Evolutionary conservation across 2,888 invertebrate genomes (phyloP).

Genomic region (Noctua janthe): DNA sequence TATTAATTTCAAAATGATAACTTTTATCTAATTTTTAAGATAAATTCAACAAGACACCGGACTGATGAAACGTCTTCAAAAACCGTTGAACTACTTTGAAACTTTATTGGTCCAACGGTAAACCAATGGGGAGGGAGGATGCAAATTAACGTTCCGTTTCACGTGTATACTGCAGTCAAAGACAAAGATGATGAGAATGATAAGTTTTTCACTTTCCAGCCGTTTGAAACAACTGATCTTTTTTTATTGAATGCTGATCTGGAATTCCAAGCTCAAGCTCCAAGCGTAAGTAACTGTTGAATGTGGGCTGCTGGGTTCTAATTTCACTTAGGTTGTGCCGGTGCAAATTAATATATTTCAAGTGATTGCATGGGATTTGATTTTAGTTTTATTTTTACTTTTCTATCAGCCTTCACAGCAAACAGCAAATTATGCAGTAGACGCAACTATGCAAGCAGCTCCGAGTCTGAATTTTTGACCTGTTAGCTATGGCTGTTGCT

Average conservation of each 20-base stretch:
- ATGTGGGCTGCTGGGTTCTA: not conserved
- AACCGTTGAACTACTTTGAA: slow-evolving; percentile 86
- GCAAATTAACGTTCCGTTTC: slow-evolving; percentile 70
- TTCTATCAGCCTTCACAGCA: not conserved
- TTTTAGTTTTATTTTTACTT: not conserved
- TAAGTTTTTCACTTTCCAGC: not conserved
- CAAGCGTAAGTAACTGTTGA: not conserved
- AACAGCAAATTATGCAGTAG: not conserved
- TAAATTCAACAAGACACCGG: slow-evolving; percentile 84
- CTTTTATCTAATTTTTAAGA: slow-evolving; percentile 77
- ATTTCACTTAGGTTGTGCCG: not conserved
- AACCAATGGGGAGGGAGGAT: slow-evolving; percentile 76
- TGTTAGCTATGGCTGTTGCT: not conserved
- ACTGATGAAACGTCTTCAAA: slow-evolving; percentile 83
- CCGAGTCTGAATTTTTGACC: not conserved
- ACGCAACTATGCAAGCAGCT: not conserved
- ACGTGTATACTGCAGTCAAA: not conserved
- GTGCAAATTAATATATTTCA: not conserved
- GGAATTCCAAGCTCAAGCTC: not conserved
- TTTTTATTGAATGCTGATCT: not conserved
- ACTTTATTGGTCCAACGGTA: slow-evolving; percentile 75
- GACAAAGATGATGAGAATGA: not conserved
- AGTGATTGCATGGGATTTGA: not conserved
- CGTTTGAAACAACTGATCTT: not conserved
- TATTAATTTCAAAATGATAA: slow-evolving; percentile 72